Conservation (phyloP, 2,797 vertebrate genomes). For the Coreius guichenoti region DNA sequence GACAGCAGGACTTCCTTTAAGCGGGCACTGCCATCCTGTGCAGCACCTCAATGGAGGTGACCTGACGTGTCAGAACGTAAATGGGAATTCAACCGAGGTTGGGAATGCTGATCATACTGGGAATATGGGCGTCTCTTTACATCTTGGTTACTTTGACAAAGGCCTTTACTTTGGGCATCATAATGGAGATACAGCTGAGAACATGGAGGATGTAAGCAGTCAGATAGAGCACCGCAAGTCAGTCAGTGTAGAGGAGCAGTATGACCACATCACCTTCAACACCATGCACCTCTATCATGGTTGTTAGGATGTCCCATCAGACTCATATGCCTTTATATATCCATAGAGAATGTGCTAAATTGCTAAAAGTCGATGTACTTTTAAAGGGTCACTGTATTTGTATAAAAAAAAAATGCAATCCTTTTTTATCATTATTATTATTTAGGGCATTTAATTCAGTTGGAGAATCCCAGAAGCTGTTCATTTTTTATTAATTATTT, state of each 20-base stretch:
- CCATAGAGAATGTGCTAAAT: slow-evolving; percentile 23
- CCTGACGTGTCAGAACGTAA: slow-evolving; percentile 68
- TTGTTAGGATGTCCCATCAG: slow-evolving; percentile 76
- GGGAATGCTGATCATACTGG: slow-evolving; percentile 24
- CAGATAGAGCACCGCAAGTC: slow-evolving; percentile 89
- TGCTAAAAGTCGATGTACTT: slow-evolving; percentile 7
- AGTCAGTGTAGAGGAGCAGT: slow-evolving; percentile 85
- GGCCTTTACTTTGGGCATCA: slow-evolving; percentile 83
- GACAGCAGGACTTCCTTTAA: slow-evolving; percentile 85
- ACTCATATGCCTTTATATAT: slow-evolving; percentile 10
- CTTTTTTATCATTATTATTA: background rate
- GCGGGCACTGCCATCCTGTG: slow-evolving; percentile 73
- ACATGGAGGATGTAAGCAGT: slow-evolving; percentile 84
- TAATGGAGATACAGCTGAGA: slow-evolving; percentile 85
- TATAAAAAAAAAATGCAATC: background rate
- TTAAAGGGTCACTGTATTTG: slow-evolving; percentile 11
- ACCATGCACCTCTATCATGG: slow-evolving; percentile 91
- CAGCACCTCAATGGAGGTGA: slow-evolving; percentile 77
- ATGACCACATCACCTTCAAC: slow-evolving; percentile 84
- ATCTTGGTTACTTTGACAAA: slow-evolving; percentile 71
- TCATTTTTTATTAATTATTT: slow-evolving; percentile 16
- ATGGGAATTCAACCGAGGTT: slow-evolving; percentile 16
- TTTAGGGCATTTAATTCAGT: slow-evolving; percentile 16
- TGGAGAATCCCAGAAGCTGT: background rate
- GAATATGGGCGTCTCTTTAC: slow-evolving; percentile 18